phyloP scores from a whole-genome alignment of 2,113 vertebrate genomes.

The Ameiurus melas region DNA sequence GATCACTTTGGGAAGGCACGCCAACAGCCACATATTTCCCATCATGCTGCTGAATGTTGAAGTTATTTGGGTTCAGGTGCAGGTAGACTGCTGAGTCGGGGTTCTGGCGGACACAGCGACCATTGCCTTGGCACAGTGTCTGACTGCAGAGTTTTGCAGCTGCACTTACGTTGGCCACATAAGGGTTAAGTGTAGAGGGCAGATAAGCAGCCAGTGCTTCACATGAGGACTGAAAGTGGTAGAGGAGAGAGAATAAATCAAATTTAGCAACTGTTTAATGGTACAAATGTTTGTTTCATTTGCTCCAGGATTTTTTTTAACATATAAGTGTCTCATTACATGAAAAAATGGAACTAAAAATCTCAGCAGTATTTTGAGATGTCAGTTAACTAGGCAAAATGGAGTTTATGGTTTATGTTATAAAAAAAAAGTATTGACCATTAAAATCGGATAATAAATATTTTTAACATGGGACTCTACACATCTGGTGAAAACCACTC shows the following conservation, averaged over 20 bases:
- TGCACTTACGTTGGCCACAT: conserved; percentile 84
- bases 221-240: conserved; percentile 59
- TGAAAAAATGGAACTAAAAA: background rate
- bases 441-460: too few species aligned
- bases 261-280: background rate
- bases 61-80: conserved; percentile 70
- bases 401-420: too few species aligned
- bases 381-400: too few species aligned
- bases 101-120: conserved; percentile 77
- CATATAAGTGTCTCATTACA: background rate
- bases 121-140: conserved; percentile 75
- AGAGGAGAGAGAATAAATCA: background rate
- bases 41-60: conserved; percentile 52
- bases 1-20: conserved; percentile 55
- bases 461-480: too few species aligned
- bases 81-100: conserved; percentile 78
- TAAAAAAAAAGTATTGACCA: too few species aligned
- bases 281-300: too few species aligned
- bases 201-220: conserved; percentile 64
- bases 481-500: too few species aligned
- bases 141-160: conserved; percentile 82
- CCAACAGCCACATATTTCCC: conserved; percentile 62
- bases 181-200: conserved; percentile 72
- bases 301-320: background rate
- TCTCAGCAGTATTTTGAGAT: too few species aligned